phyloP scores from a whole-genome alignment of 2,797 vertebrate species.

The Setipinna tenuifilis region DNA sequence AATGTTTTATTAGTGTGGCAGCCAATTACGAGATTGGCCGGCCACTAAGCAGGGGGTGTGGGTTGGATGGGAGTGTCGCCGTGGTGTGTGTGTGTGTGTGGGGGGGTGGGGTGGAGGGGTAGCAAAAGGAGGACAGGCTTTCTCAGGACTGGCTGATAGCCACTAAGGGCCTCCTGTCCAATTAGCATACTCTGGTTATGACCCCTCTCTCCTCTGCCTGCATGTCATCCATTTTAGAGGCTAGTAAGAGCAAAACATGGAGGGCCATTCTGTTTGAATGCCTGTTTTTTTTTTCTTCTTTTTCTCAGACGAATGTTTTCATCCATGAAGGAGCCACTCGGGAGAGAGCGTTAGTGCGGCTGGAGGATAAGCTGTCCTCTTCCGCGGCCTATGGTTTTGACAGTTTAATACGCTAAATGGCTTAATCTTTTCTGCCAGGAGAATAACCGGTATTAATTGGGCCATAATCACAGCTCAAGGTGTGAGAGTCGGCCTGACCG shows the following conservation, averaged over 20 bases:
- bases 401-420: constrained; percentile 31
- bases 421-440: constrained; percentile 21
- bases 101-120: too few relatives aligned
- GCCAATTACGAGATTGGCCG: constrained; percentile 47
- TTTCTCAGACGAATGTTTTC: constrained; percentile 3
- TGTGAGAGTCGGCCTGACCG: background rate
- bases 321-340: constrained; percentile 29
- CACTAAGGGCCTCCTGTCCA: constrained; percentile 59
- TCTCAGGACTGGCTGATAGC: constrained; percentile 32
- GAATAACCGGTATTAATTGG: background rate
- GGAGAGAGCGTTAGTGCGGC: background rate
- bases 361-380: constrained; percentile 32
- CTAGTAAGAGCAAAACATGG: background rate
- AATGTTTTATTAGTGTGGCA: constrained; percentile 53
- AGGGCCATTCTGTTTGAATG: background rate
- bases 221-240: constrained; percentile 48
- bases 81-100: too few relatives aligned
- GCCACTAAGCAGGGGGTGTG: constrained; percentile 33
- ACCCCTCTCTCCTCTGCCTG: constrained; percentile 61
- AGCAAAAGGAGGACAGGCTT: constrained; percentile 34
- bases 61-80: too few relatives aligned
- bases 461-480: constrained; percentile 19
- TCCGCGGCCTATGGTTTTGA: constrained; percentile 9
- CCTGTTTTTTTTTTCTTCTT: background rate
- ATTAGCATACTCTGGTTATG: constrained; percentile 64